These are phyloP conservation scores for Sporophila hypoxantha DNA, from an alignment of 2,113 vertebrate genomes.

Conservation along the genomic window DNA sequence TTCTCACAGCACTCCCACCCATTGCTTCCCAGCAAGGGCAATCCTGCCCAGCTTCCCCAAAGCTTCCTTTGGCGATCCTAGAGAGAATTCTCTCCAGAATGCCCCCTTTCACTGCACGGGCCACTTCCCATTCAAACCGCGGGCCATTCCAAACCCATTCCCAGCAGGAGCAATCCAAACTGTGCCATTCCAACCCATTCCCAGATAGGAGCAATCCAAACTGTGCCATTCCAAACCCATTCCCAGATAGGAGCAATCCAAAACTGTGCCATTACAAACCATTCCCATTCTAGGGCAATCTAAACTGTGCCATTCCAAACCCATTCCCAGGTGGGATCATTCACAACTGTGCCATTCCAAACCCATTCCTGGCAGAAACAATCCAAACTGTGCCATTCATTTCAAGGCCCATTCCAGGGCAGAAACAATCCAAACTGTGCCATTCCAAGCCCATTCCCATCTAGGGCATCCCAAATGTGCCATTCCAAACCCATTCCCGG, in stretches of 20 bases:
- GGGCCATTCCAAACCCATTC: not conserved
- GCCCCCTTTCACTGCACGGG: too few relatives aligned
- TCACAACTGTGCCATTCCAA: too few relatives aligned
- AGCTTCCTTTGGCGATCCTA: not conserved
- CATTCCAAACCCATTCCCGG: not conserved
- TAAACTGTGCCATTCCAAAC: not conserved
- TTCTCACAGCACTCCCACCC: fast-evolving
- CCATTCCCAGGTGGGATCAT: not conserved
- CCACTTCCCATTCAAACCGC: not conserved
- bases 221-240: not conserved
- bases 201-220: fast-evolving
- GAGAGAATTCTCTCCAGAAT: not conserved
- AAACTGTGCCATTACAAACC: too few relatives aligned
- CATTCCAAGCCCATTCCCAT: not conserved
- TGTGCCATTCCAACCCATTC: not conserved
- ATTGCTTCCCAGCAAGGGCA: fast-evolving
- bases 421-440: fast-evolving
- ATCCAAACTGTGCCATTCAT: too few relatives aligned
- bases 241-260: fast-evolving
- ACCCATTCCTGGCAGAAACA: too few relatives aligned
- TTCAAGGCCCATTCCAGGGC: not conserved
- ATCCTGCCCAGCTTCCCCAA: not conserved
- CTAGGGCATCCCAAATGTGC: not conserved
- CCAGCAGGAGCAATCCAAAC: fast-evolving
- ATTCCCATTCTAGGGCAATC: too few relatives aligned